phyloP scores from a whole-genome alignment of 1,140 invertebrate genomes.

The Anthonomus grandis region DNA sequence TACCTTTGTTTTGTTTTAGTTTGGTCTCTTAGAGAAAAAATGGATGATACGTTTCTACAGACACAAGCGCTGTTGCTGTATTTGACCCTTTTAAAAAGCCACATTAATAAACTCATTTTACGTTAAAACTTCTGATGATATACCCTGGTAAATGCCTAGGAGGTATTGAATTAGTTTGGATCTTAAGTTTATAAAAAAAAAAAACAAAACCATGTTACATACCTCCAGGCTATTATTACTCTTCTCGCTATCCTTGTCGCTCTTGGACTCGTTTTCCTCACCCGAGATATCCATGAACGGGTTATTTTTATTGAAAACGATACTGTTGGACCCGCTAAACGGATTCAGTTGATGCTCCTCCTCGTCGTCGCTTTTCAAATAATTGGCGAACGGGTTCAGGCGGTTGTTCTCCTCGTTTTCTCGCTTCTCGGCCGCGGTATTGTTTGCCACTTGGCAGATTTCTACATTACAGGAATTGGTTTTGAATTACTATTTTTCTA shows the following conservation, averaged over 20 bases:
- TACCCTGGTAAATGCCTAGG: too few relatives aligned
- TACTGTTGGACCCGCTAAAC: slow-evolving; percentile 47
- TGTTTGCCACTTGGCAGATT: slow-evolving; percentile 29
- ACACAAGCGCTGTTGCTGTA: too few relatives aligned
- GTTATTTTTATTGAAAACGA: slow-evolving; percentile 40
- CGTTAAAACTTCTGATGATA: too few relatives aligned
- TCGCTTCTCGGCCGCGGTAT: slow-evolving; percentile 26
- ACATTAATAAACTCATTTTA: too few relatives aligned
- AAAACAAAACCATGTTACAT: background rate
- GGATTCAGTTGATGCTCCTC: slow-evolving; percentile 56
- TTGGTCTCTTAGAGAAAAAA: too few relatives aligned
- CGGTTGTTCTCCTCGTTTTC: slow-evolving; percentile 25
- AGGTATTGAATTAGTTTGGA: background rate
- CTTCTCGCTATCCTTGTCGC: slow-evolving; percentile 12
- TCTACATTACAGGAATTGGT: slow-evolving; percentile 17
- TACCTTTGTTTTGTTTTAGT: too few relatives aligned
- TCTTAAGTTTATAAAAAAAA: background rate
- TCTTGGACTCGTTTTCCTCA: slow-evolving; percentile 27
- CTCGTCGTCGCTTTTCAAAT: slow-evolving; percentile 55
- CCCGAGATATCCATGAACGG: slow-evolving; percentile 33
- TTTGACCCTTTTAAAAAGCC: too few relatives aligned
- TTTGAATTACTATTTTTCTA: too few relatives aligned
- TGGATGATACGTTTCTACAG: too few relatives aligned
- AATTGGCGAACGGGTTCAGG: slow-evolving; percentile 47
- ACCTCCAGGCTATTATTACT: slow-evolving; percentile 19